Evolutionary conservation across 2,797 vertebrate species (phyloP).

Genomic region (Enoplosus armatus): DNA sequence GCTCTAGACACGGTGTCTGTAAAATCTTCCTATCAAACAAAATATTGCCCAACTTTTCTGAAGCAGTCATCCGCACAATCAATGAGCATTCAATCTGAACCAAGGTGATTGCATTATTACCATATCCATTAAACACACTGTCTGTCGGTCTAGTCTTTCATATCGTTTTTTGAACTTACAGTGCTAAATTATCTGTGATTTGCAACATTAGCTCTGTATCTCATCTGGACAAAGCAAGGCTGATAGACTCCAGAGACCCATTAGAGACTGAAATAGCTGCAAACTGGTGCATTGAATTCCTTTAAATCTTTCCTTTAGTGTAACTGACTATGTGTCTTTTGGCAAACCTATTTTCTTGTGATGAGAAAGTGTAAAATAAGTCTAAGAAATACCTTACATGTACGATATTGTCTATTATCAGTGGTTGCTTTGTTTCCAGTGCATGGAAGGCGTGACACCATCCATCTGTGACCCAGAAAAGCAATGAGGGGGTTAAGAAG

Average conservation of each 20-base stretch:
- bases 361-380: constrained; percentile 6
- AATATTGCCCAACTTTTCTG: constrained; percentile 24
- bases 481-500: background rate
- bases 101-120: constrained; percentile 61
- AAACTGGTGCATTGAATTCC: constrained; percentile 27
- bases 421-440: background rate
- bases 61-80: constrained; percentile 32
- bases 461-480: background rate
- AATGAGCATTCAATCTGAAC: constrained; percentile 50
- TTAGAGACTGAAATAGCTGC: constrained; percentile 70
- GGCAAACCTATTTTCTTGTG: constrained; percentile 12
- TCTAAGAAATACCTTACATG: background rate
- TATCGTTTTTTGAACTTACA: constrained; percentile 44
- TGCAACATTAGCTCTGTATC: constrained; percentile 68
- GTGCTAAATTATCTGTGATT: constrained; percentile 59
- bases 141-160: constrained; percentile 49
- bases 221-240: constrained; percentile 61
- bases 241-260: constrained; percentile 65
- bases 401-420: background rate
- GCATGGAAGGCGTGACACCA: background rate
- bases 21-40: constrained; percentile 41
- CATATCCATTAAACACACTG: constrained; percentile 56
- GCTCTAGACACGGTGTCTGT: constrained; percentile 18
- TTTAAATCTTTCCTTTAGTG: constrained; percentile 34
- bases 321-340: constrained; percentile 10